Base-by-base conservation (phyloP, 2,113 vertebrate genomes). In the Eleginops maclovinus region DNA sequence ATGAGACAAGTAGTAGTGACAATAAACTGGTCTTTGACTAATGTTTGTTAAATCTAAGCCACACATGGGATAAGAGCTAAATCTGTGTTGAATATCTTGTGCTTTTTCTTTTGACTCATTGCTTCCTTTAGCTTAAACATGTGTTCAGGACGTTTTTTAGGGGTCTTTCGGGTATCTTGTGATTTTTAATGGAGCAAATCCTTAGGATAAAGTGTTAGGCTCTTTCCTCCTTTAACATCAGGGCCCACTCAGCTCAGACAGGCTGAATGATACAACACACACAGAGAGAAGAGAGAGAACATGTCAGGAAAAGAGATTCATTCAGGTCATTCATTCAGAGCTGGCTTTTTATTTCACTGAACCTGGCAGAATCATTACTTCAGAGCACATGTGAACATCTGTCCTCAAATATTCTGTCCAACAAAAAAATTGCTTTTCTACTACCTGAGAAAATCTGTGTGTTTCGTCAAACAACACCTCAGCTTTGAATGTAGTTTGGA, bases 311-410 rank as follows among this genome's bases (percentile, higher is more conserved):
- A 76, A 64, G 46, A 51, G 17, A 75, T 36, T 36, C 9, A 36
- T 36, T 36, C 31, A 67, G 61, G n/a, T 63, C 40, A 28, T 60
- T 78, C 40, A 73, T 58, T 81, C 64, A 77, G 16, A 49, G 7
- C 72, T 71, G 28, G 12, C 4, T 11, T 10, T 31, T 58, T 17
- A 62, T 62, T 40, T 47, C 26, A 28, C 40, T 46, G 26, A 71
- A 72, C 77, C 91, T 91, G 89, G 40, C 84, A 16, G 31, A 82
- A 49, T 73, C 64, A 63, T 91, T 82, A 80, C 22, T 24, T 66
- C 16, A 1, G 3, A 40, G 9, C 19, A 14, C 4, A 75, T 59
- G n/a, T 53, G n/a, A 71, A 84, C 76, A 84, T 79, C 70, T 78
- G 75, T 76, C 21, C 70, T n/a, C 46, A 13, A 51, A 12, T 58